Conservation (phyloP, 1,140 invertebrate species). For the Halictus rubicundus region DNA sequence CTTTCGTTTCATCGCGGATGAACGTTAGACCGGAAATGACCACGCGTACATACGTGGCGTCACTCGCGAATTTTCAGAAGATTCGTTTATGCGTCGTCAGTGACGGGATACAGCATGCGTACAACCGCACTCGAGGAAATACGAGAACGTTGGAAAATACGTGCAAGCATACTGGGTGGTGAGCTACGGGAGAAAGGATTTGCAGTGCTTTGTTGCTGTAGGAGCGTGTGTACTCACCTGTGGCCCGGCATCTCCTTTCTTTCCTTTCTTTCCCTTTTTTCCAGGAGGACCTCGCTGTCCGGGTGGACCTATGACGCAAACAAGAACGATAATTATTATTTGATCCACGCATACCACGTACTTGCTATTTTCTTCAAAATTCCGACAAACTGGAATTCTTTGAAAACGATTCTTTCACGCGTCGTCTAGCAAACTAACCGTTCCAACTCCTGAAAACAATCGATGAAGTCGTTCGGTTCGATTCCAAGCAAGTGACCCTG, state of each 20-base stretch:
- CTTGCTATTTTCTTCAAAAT: no score
- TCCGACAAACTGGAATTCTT: no score
- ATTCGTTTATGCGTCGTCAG: slow-evolving; percentile 40
- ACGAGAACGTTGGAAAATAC: slow-evolving; percentile 41
- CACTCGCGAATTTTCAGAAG: neutral
- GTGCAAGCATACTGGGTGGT: slow-evolving; percentile 47
- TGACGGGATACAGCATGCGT: slow-evolving; percentile 53
- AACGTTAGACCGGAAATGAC: neutral
- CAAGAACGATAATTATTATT: slow-evolving; percentile 63
- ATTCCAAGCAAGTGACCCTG: no score
- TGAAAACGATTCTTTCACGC: no score
- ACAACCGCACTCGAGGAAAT: slow-evolving; percentile 50
- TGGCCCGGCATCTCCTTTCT: slow-evolving; percentile 91
- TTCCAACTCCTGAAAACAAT: no score
- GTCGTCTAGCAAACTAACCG: no score
- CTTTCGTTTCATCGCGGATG: neutral
- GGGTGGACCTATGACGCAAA: slow-evolving; percentile 82
- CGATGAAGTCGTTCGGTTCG: no score
- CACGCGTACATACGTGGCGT: neutral
- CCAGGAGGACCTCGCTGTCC: slow-evolving; percentile 88
- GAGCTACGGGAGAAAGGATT: slow-evolving; percentile 31
- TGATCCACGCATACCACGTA: no score
- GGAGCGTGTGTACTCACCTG: slow-evolving; percentile 82
- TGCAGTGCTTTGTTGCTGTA: neutral
- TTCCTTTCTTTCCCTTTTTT: slow-evolving; percentile 92